phyloP scores from a whole-genome alignment of 2,797 vertebrate genomes.

The Macroramphosus scolopax region DNA sequence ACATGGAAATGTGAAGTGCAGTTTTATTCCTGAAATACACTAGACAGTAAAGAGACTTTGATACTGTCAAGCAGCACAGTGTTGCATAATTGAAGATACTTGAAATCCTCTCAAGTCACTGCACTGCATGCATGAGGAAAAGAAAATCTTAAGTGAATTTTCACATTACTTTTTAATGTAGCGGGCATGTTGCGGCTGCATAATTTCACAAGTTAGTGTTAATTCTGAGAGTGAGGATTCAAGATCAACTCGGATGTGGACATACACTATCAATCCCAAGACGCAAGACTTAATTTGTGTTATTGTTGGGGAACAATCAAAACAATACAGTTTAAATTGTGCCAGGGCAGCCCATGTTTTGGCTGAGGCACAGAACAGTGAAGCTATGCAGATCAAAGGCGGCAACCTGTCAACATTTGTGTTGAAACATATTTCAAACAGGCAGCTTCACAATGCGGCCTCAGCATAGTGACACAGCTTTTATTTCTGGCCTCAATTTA shows the following conservation, averaged over 20 bases:
- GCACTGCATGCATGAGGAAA: slow-evolving; percentile 48
- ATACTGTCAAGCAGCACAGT: slow-evolving; percentile 19
- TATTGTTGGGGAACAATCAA: neutral
- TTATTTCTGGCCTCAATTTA: slow-evolving; percentile 55
- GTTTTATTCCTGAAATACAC: slow-evolving; percentile 24
- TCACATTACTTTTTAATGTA: slow-evolving; percentile 45
- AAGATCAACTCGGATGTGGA: slow-evolving; percentile 3
- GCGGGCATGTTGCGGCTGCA: slow-evolving; percentile 16
- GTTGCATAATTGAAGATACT: slow-evolving; percentile 55
- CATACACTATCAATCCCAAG: neutral
- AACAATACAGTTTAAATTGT: neutral
- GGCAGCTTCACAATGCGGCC: slow-evolving; percentile 47
- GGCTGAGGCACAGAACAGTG: slow-evolving; percentile 11
- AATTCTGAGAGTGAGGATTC: slow-evolving; percentile 4
- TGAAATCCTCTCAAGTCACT: slow-evolving; percentile 43
- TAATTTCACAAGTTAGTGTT: slow-evolving; percentile 1
- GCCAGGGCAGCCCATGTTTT: slow-evolving; percentile 8
- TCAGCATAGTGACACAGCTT: slow-evolving; percentile 66
- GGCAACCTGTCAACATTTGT: slow-evolving; percentile 37
- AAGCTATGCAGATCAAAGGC: slow-evolving; percentile 42
- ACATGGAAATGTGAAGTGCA: slow-evolving; percentile 11
- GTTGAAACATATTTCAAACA: slow-evolving; percentile 42
- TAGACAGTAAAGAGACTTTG: slow-evolving; percentile 22
- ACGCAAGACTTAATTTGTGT: neutral
- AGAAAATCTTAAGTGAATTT: slow-evolving; percentile 35